phyloP scores from a whole-genome alignment of 37 sponge, comb jelly and placozoan genomes.

The Spongilla lacustris region DNA sequence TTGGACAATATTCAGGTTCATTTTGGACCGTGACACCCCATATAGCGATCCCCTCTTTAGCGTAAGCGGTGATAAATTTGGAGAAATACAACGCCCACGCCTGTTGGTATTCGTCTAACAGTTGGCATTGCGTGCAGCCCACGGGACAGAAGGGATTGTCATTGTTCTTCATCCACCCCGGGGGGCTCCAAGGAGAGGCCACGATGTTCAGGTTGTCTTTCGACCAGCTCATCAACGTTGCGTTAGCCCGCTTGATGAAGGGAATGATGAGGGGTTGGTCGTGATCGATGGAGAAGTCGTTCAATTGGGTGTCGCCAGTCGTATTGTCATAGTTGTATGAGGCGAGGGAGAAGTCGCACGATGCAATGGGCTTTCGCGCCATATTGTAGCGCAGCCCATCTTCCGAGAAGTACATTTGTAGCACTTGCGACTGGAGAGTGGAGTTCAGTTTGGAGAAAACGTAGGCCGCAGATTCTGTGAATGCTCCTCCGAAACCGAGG shows the following conservation, averaged over 20 bases:
- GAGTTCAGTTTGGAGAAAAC: slow-evolving; percentile 65
- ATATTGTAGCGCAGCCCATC: slow-evolving; percentile 76
- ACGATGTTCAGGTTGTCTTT: slow-evolving; percentile 66
- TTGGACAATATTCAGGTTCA: slow-evolving; percentile 75
- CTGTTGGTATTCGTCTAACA: slow-evolving; percentile 60
- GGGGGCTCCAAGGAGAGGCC: slow-evolving; percentile 85
- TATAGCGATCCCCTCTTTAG: slow-evolving; percentile 33
- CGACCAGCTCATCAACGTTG: slow-evolving; percentile 36
- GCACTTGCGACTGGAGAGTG: slow-evolving; percentile 50
- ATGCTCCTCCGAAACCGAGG: slow-evolving; percentile 91
- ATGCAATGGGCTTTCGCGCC: slow-evolving; percentile 80
- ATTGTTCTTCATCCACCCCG: slow-evolving; percentile 81
- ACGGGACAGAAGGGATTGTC: slow-evolving; percentile 44
- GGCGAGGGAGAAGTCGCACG: slow-evolving; percentile 78
- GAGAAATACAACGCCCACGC: slow-evolving; percentile 81
- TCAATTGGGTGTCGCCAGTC: slow-evolving; percentile 53
- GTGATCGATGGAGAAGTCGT: slow-evolving; percentile 68
- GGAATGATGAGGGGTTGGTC: slow-evolving; percentile 72
- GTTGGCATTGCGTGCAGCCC: slow-evolving; percentile 20
- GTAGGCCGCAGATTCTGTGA: slow-evolving; percentile 85
- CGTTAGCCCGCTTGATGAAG: slow-evolving; percentile 58
- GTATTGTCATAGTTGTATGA: slow-evolving; percentile 77
- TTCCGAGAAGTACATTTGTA: slow-evolving; percentile 81
- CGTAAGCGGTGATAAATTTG: slow-evolving; percentile 69
- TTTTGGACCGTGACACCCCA: slow-evolving; percentile 89